phyloP scores from a whole-genome alignment of 2,113 vertebrate species.

The Camelus dromedarius region DNA sequence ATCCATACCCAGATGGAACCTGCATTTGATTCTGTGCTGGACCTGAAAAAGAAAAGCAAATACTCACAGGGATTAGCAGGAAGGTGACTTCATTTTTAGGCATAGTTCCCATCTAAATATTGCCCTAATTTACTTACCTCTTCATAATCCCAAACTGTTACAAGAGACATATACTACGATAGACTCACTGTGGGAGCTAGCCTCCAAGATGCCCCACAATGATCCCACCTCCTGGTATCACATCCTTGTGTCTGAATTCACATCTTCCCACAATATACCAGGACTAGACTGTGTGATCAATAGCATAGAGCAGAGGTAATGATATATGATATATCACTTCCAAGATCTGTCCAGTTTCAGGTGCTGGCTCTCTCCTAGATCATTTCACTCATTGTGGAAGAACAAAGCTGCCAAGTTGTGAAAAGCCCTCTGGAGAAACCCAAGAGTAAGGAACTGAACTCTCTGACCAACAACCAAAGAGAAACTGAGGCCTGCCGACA shows the following conservation, averaged over 20 bases:
- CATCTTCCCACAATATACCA: neutral
- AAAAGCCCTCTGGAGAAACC: neutral
- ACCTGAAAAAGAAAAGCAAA: constrained; percentile 87
- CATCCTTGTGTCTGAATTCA: neutral
- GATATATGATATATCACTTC: neutral
- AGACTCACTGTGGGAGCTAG: neutral
- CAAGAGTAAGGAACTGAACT: neutral
- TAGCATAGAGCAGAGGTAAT: neutral
- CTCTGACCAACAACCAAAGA: constrained; percentile 1
- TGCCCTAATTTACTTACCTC: constrained; percentile 3
- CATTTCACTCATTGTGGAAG: neutral
- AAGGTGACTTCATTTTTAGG: neutral
- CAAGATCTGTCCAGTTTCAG: neutral
- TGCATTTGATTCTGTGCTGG: constrained; percentile 90
- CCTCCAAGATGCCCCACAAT: neutral
- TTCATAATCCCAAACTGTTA: neutral
- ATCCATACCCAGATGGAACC: constrained; percentile 88
- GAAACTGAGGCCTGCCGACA: neutral
- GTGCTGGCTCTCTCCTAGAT: neutral
- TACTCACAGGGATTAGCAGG: neutral
- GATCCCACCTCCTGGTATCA: neutral
- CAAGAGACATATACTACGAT: neutral
- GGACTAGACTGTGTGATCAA: neutral
- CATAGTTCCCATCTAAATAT: neutral
- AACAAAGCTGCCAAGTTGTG: neutral